A percentile compares a stretch with the other conserved stretches of the same genome.
Conservation (phyloP, 2,888 invertebrate genomes). For the Epirrhoe alternata region DNA sequence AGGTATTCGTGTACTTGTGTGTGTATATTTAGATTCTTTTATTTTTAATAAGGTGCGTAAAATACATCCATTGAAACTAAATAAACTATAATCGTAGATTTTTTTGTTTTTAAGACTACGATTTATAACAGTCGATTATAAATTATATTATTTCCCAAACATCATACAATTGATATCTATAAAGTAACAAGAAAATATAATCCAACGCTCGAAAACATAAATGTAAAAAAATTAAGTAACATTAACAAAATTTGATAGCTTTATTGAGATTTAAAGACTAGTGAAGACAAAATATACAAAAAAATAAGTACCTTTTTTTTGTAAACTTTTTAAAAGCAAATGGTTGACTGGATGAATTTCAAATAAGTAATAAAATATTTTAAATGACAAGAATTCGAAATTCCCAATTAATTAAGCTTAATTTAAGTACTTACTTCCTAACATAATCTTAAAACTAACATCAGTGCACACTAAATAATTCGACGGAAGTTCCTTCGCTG, state of each 20-base stretch:
- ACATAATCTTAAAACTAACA: conserved; percentile 8
- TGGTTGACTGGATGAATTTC: not conserved
- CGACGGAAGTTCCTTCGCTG: not conserved
- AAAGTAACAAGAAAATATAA: not conserved
- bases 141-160: not conserved
- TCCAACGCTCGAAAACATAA: not conserved
- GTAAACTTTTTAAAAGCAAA: not conserved
- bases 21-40: too few species aligned
- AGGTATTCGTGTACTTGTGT: not conserved
- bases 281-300: not conserved
- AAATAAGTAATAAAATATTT: not conserved
- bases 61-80: not conserved
- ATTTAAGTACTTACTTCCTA: conserved; percentile 10
- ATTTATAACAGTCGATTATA: not conserved
- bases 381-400: conserved; percentile 17
- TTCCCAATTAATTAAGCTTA: conserved; percentile 14
- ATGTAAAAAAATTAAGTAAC: not conserved
- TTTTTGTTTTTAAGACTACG: not conserved
- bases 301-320: not conserved
- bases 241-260: not conserved
- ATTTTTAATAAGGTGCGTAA: too few species aligned
- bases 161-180: not conserved
- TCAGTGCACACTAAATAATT: not conserved
- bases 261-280: not conserved
- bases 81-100: not conserved